phyloP scores from a whole-genome alignment of 2,888 invertebrate species.

The Trachelus troglodyta region DNA sequence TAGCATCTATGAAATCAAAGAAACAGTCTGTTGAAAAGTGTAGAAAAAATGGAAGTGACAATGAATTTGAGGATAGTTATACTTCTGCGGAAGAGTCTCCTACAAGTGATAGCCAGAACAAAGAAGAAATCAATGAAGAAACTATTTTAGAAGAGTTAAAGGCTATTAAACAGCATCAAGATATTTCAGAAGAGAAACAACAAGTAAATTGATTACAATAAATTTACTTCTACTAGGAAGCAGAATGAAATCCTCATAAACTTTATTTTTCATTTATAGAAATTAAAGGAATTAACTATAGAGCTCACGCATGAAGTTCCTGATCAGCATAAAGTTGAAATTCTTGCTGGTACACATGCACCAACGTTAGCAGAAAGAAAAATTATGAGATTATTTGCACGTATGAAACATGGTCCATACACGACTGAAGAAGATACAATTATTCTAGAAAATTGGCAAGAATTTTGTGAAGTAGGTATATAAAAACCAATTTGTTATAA shows the following conservation, averaged over 20 bases:
- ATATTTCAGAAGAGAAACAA: conserved; percentile 8
- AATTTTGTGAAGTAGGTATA: conserved; percentile 51
- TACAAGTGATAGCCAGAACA: background rate
- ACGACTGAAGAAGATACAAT: conserved; percentile 42
- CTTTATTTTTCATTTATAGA: conserved; percentile 31
- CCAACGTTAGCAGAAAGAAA: conserved; percentile 30
- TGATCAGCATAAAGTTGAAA: conserved; percentile 50
- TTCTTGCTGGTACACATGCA: conserved; percentile 35
- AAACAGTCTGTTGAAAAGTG: background rate
- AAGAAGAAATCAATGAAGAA: conserved; percentile 5
- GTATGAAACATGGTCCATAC: conserved; percentile 42
- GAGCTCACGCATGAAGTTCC: conserved; percentile 42
- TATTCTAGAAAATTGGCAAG: conserved; percentile 51
- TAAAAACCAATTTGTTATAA: background rate
- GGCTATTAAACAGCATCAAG: conserved; percentile 5
- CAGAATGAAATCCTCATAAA: background rate
- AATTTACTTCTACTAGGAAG: conserved; percentile 1
- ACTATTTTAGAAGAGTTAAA: conserved; percentile 13
- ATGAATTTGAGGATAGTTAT: background rate
- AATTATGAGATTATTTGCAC: conserved; percentile 37
- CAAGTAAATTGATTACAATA: conserved; percentile 10
- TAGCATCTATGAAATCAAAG: background rate
- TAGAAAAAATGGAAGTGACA: background rate
- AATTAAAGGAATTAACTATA: conserved; percentile 37
- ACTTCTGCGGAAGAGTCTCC: background rate